Conservation (phyloP, 35 echinoderm and acorn worm genomes). For the Chiridota heheva region DNA sequence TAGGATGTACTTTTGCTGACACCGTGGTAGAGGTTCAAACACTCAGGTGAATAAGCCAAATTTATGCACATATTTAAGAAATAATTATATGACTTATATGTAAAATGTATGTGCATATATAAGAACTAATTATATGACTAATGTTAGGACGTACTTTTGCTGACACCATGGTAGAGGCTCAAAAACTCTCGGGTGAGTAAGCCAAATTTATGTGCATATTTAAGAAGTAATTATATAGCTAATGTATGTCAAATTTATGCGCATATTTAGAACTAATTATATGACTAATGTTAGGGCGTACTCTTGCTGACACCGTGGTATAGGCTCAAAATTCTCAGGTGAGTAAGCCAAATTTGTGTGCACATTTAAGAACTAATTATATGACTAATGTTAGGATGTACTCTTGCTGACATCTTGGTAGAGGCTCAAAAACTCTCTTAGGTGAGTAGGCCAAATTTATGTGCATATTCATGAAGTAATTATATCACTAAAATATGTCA, state of each 20-base stretch:
- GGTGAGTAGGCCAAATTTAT: no score
- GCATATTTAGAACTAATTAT: background rate
- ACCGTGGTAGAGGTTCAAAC: no score
- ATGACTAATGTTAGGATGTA: conserved; percentile 64
- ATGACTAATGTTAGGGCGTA: conserved; percentile 64
- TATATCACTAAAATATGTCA: background rate
- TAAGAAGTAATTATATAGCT: background rate
- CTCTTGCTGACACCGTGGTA: conserved; percentile 95
- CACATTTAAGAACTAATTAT: background rate
- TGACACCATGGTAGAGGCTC: no score
- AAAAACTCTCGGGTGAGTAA: no score
- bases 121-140: background rate
- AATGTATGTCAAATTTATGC: background rate
- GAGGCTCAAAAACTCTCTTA: no score
- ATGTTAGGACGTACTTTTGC: conserved; percentile 90
- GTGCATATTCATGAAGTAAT: background rate
- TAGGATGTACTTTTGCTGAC: conserved; percentile 89
- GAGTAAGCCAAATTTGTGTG: no score
- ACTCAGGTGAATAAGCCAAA: no score
- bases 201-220: background rate
- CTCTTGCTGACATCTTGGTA: conserved; percentile 95
- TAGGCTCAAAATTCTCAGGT: no score
- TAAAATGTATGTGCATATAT: background rate
- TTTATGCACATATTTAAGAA: background rate
- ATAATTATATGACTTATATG: conserved; percentile 4